Percentiles rank a stretch among this genome's conserved stretches.
These are phyloP conservation scores for Athene cunicularia DNA, from an alignment of 2,113 vertebrate species.

Conservation along the genomic window DNA sequence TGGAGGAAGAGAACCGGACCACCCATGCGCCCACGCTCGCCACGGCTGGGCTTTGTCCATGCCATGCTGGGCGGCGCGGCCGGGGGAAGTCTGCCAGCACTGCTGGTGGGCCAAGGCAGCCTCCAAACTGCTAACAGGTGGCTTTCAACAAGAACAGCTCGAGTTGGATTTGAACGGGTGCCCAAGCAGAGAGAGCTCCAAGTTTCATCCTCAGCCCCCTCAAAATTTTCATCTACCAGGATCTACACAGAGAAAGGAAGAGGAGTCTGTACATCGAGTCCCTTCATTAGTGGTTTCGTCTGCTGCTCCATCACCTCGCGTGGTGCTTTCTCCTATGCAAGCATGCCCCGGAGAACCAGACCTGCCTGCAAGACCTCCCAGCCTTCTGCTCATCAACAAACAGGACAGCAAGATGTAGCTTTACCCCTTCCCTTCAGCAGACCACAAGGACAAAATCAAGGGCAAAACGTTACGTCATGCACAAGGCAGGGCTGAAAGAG, in stretches of 20 bases:
- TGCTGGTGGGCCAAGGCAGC: slow-evolving; percentile 1
- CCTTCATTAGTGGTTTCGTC: background rate
- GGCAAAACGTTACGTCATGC: background rate
- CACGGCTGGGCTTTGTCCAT: background rate
- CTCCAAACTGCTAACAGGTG: slow-evolving; percentile 20
- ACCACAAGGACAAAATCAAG: background rate
- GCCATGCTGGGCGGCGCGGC: accelerated
- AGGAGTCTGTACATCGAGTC: accelerated
- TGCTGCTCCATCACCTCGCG: background rate
- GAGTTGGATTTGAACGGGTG: background rate
- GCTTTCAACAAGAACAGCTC: slow-evolving; percentile 28
- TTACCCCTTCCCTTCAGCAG: background rate
- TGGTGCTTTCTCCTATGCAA: background rate
- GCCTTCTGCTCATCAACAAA: background rate
- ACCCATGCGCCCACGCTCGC: background rate
- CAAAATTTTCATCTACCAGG: background rate
- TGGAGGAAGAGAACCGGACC: background rate
- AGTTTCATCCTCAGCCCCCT: slow-evolving; percentile 19
- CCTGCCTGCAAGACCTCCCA: background rate
- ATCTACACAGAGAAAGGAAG: background rate
- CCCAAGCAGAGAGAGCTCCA: background rate
- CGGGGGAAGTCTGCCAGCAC: background rate
- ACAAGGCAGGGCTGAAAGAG: background rate
- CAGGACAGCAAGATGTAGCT: background rate
- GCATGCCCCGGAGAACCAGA: background rate